Evolutionary conservation across 1,140 invertebrate species (phyloP).

Genomic region (Metopolophium dirhodum): DNA sequence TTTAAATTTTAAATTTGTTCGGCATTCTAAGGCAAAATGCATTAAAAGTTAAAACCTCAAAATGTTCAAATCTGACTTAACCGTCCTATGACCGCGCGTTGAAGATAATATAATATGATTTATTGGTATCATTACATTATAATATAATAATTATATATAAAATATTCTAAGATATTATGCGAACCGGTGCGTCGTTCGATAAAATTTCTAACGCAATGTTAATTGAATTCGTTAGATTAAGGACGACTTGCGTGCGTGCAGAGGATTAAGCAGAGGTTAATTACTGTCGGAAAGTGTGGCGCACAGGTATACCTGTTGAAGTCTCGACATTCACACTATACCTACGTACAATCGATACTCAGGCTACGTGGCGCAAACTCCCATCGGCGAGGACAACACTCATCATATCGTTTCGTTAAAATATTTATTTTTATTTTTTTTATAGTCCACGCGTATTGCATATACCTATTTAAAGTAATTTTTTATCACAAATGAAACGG

Average conservation of each 20-base stretch:
- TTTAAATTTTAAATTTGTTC: neutral
- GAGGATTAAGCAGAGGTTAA: constrained; percentile 4
- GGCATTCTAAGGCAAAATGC: neutral
- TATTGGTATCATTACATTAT: neutral
- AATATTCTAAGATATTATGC: neutral
- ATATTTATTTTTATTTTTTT: neutral
- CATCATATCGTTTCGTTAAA: neutral
- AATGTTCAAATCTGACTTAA: neutral
- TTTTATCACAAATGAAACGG: too few species aligned
- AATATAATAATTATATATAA: neutral
- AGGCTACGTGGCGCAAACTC: constrained; percentile 28
- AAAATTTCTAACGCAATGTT: neutral
- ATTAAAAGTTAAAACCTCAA: neutral
- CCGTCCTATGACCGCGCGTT: neutral
- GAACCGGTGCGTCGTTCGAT: neutral
- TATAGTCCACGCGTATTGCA: too few species aligned
- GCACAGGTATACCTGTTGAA: constrained; percentile 45
- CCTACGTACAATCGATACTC: constrained; percentile 19
- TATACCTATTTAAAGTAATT: neutral
- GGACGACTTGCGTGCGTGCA: neutral
- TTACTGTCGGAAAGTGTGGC: constrained; percentile 6
- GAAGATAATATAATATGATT: neutral
- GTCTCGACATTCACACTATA: constrained; percentile 17
- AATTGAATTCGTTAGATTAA: neutral
- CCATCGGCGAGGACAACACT: neutral